Percentiles rank a stretch among this genome's conserved stretches.
Conservation (phyloP, 2,888 invertebrate genomes). For the Belgica antarctica region DNA sequence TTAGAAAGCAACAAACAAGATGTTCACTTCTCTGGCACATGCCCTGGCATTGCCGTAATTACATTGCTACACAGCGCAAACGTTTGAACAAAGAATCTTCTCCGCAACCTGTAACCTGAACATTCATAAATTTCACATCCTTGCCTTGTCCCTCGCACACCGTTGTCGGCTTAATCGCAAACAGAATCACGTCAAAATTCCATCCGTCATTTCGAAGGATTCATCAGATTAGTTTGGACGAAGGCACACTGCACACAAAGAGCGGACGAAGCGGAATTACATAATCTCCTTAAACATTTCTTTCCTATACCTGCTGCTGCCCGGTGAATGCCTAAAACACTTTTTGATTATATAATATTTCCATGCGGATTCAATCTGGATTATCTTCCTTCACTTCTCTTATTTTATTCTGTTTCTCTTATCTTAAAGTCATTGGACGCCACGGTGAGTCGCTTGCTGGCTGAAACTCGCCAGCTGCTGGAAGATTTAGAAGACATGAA, state of each 20-base stretch:
- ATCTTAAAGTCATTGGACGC: constrained; percentile 37
- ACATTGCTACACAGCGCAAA: too few species aligned
- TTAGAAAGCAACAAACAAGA: background rate
- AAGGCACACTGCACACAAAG: background rate
- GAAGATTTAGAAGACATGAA: constrained; percentile 37
- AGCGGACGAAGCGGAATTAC: background rate
- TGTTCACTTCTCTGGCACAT: background rate
- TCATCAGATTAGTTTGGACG: constrained; percentile 29
- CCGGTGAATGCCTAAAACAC: background rate
- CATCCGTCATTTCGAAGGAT: constrained; percentile 34
- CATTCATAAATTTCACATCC: constrained; percentile 34
- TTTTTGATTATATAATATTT: background rate
- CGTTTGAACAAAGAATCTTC: background rate
- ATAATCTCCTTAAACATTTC: background rate
- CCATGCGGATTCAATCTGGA: background rate
- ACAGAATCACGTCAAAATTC: constrained; percentile 33
- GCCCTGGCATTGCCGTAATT: background rate
- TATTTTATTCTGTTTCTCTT: too few species aligned
- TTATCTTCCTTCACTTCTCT: background rate
- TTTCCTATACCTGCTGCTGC: too few species aligned
- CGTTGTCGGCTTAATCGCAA: background rate
- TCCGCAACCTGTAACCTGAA: background rate
- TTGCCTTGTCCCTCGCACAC: background rate
- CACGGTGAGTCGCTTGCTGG: constrained; percentile 38
- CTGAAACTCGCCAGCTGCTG: constrained; percentile 31